These are phyloP conservation scores for Tyrannus savana DNA, from an alignment of 2,113 vertebrate species.

Conservation along the genomic window DNA sequence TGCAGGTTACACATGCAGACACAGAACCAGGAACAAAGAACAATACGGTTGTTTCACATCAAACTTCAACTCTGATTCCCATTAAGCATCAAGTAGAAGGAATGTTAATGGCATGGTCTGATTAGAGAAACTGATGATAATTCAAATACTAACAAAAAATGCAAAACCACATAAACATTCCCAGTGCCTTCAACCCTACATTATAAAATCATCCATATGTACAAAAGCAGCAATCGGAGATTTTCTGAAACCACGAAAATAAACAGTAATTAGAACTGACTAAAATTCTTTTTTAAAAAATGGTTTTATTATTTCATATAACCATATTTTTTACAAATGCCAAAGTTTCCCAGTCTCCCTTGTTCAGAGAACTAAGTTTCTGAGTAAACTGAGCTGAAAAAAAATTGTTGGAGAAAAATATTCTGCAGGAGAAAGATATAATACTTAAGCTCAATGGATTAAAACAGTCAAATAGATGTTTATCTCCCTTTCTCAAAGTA, in stretches of 20 bases:
- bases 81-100: background rate
- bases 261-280: background rate
- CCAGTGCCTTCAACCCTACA: background rate
- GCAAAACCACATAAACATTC: background rate
- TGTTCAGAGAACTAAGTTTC: background rate
- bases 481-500: background rate
- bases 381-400: background rate
- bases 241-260: background rate
- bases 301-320: background rate
- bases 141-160: constrained; percentile 1
- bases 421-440: background rate
- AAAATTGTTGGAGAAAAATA: background rate
- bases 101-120: background rate
- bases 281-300: background rate
- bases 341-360: background rate
- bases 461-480: background rate
- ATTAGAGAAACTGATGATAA: background rate
- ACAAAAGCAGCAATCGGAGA: background rate
- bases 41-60: background rate
- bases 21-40: background rate
- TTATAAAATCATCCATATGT: background rate
- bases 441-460: background rate
- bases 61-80: background rate
- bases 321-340: background rate
- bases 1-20: background rate